These are phyloP conservation scores for Toxostoma redivivum DNA, from an alignment of 2,113 vertebrate species.

Conservation along the genomic window DNA sequence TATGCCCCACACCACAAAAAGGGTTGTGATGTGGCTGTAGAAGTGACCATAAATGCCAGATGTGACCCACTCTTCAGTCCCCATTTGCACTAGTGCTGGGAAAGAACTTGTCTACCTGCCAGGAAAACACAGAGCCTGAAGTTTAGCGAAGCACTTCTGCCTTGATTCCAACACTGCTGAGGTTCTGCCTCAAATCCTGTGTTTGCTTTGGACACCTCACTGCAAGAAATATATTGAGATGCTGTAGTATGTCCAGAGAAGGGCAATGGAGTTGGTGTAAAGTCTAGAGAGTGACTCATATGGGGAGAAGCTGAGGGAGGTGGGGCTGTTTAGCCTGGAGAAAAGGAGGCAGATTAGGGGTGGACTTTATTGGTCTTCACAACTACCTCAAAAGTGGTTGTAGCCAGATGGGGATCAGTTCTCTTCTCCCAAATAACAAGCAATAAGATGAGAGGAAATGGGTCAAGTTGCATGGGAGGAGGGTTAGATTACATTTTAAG, in stretches of 20 bases:
- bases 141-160: background rate
- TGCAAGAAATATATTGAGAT: background rate
- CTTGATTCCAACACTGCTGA: background rate
- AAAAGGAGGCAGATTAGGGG: background rate
- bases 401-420: background rate
- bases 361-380: background rate
- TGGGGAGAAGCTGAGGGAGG: background rate
- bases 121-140: background rate
- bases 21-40: background rate
- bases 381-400: background rate
- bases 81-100: background rate
- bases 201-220: background rate
- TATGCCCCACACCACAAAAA: background rate
- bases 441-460: background rate
- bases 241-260: background rate
- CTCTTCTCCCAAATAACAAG: background rate
- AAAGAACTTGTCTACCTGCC: accelerated
- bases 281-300: background rate
- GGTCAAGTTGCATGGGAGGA: accelerated
- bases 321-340: background rate
- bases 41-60: too few relatives aligned
- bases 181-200: background rate
- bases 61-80: background rate
- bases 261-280: background rate
- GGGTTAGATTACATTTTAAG: background rate